Percentiles rank a stretch among this genome's conserved stretches.
phyloP scores from a whole-genome alignment of 1,140 invertebrate species.

The Ceratosolen solmsi region DNA sequence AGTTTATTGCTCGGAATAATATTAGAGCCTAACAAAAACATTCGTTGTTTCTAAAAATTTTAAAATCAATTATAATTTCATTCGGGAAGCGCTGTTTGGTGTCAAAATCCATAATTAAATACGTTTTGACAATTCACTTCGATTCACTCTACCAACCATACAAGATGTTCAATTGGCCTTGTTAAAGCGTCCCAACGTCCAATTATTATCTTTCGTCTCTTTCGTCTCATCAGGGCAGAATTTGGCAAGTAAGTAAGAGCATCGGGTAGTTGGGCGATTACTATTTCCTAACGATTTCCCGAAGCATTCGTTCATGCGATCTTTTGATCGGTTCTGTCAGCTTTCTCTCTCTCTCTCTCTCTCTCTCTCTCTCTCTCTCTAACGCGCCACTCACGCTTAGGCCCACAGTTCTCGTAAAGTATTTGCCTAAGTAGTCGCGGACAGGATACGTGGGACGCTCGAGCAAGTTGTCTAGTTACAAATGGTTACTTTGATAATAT shows the following conservation, averaged over 20 bases:
- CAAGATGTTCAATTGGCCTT: neutral
- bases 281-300: conserved; percentile 67
- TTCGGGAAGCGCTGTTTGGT: neutral
- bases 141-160: neutral
- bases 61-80: too few species aligned
- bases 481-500: conserved; percentile 62
- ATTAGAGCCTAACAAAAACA: too few species aligned
- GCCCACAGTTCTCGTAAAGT: conserved; percentile 58
- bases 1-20: too few species aligned
- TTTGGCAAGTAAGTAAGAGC: conserved; percentile 9
- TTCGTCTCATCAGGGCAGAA: neutral
- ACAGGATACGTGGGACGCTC: conserved; percentile 50
- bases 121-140: neutral
- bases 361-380: neutral
- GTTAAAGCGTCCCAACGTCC: conserved; percentile 22
- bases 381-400: conserved; percentile 13
- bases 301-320: conserved; percentile 68
- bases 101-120: neutral
- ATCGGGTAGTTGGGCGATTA: conserved; percentile 38
- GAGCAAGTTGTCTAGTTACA: conserved; percentile 58
- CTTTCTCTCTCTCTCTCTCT: neutral
- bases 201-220: too few species aligned
- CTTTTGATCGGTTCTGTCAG: conserved; percentile 60
- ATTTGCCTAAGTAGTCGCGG: conserved; percentile 66
- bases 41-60: too few species aligned